These are phyloP conservation scores for Bergia puertoricense DNA, from an alignment of 92 coral and sea anemone species.

Conservation along the genomic window DNA sequence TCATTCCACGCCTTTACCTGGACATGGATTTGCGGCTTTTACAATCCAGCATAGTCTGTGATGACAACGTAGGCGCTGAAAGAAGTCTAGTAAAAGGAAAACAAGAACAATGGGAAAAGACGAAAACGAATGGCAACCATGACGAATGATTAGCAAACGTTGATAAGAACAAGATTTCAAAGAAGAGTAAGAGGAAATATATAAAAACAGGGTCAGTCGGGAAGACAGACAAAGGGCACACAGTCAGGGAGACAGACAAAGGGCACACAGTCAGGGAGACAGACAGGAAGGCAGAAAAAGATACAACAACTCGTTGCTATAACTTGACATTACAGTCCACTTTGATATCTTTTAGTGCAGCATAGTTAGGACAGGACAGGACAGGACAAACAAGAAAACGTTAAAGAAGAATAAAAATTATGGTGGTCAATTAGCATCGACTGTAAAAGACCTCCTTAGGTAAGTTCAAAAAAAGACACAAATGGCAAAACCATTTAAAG, in stretches of 20 bases:
- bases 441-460: neutral
- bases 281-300: neutral
- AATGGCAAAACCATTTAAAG: neutral
- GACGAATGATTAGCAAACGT: neutral
- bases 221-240: neutral
- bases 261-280: neutral
- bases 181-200: too few relatives aligned
- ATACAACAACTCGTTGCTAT: neutral
- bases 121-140: neutral
- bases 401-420: neutral
- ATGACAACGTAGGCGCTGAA: conserved; percentile 13
- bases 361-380: neutral
- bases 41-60: neutral
- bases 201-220: neutral
- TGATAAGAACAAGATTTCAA: neutral
- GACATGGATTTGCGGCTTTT: neutral
- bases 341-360: neutral
- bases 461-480: neutral
- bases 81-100: neutral
- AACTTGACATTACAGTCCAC: neutral
- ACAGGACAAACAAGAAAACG: neutral
- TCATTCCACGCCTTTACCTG: neutral
- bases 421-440: neutral
- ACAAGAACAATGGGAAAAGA: neutral
- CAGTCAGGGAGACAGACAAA: neutral